Percentiles rank a stretch among this genome's conserved stretches.
Conservation (phyloP, 2,113 vertebrate species). For the Dasyornis broadbenti region DNA sequence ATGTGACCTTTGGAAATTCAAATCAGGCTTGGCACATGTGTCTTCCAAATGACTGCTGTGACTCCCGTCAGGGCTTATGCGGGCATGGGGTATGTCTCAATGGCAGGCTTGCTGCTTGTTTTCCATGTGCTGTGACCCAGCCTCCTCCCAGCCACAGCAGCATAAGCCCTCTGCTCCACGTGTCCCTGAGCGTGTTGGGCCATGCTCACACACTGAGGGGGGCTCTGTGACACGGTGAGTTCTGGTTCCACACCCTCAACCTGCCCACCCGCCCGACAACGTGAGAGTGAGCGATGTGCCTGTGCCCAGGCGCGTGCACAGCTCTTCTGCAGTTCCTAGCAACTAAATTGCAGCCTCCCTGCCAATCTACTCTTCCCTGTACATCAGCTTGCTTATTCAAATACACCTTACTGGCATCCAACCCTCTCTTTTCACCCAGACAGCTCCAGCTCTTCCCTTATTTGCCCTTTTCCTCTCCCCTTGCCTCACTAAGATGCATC, state of each 20-base stretch:
- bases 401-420: not conserved
- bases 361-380: not conserved
- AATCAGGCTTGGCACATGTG: slow-evolving; percentile 20
- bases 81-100: not conserved
- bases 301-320: not conserved
- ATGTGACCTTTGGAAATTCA: slow-evolving; percentile 46
- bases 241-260: accelerated
- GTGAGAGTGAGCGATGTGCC: accelerated
- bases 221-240: not conserved
- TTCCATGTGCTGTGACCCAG: not conserved
- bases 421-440: not conserved
- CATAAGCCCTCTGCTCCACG: not conserved
- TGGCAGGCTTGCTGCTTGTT: not conserved
- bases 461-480: not conserved
- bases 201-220: not conserved
- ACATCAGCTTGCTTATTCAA: not conserved
- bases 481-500: not conserved
- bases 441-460: not conserved
- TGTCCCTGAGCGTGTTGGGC: not conserved
- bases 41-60: not conserved
- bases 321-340: slow-evolving; percentile 8
- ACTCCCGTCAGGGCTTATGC: not conserved
- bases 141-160: not conserved
- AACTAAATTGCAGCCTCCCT: not conserved
- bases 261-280: not conserved